These are phyloP conservation scores for Herpetotheres cachinnans DNA, from an alignment of 2,113 vertebrate species.

Conservation along the genomic window DNA sequence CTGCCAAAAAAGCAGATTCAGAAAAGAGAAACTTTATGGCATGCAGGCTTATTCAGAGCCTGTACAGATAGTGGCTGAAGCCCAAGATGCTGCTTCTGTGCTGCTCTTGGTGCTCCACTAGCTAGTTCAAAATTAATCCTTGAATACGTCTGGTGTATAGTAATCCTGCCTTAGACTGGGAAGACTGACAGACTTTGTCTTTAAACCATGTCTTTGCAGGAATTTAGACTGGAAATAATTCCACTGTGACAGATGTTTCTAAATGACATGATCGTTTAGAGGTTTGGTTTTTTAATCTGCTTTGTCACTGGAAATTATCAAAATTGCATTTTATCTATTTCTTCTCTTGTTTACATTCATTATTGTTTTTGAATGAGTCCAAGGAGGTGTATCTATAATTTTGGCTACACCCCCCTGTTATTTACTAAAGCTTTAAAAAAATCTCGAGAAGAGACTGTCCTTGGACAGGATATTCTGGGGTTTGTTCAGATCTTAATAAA, in stretches of 20 bases:
- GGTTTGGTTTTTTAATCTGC: background rate
- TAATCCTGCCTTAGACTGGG: background rate
- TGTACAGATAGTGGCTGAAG: background rate
- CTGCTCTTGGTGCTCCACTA: background rate
- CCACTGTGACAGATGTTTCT: background rate
- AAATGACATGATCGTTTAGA: background rate
- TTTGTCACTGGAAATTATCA: background rate
- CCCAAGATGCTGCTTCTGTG: background rate
- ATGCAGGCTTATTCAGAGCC: background rate
- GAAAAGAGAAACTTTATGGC: background rate
- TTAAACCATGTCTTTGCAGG: background rate
- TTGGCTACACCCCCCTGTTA: background rate
- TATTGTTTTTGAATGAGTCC: background rate
- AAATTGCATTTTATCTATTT: background rate
- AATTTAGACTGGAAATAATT: background rate
- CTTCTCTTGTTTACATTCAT: background rate
- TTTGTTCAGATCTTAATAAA: background rate
- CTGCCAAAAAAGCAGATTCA: background rate
- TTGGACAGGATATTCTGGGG: background rate
- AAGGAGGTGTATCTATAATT: background rate
- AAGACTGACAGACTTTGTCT: background rate
- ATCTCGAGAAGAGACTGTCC: background rate
- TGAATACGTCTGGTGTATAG: background rate
- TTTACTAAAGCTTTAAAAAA: background rate
- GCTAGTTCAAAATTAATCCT: background rate